Percentiles rank a stretch among this genome's conserved stretches.
Conservation (phyloP, 2,113 vertebrate genomes). For the Takifugu flavidus region DNA sequence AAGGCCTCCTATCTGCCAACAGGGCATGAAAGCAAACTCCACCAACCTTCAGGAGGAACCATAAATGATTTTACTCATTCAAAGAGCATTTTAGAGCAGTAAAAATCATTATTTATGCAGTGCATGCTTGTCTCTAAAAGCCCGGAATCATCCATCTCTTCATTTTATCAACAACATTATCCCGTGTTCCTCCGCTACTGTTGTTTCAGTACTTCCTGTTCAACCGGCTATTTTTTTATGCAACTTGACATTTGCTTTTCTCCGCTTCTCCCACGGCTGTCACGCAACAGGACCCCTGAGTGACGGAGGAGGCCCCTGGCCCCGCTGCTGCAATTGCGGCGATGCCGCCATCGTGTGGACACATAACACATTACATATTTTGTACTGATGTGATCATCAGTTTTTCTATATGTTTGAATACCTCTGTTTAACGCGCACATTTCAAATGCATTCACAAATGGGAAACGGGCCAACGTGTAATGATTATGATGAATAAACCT, state of each 20-base stretch:
- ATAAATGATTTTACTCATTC: background rate
- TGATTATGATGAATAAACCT: too few relatives aligned
- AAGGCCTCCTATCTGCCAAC: background rate
- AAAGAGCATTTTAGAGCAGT: background rate
- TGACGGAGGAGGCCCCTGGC: constrained; percentile 30
- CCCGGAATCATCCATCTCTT: too few relatives aligned
- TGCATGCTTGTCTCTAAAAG: too few relatives aligned
- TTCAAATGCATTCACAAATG: too few relatives aligned
- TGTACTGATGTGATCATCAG: too few relatives aligned
- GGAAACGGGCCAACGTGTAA: too few relatives aligned
- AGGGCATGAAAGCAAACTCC: background rate
- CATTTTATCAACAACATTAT: background rate
- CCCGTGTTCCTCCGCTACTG: too few relatives aligned
- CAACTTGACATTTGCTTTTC: constrained; percentile 21
- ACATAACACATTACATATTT: constrained; percentile 14
- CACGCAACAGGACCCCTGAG: constrained; percentile 37
- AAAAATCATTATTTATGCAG: too few relatives aligned
- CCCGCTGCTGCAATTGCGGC: constrained; percentile 12
- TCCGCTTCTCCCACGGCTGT: constrained; percentile 60
- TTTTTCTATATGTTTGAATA: background rate
- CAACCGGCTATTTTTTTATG: background rate
- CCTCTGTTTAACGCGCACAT: background rate
- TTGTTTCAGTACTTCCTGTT: constrained; percentile 19
- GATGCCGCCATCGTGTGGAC: constrained; percentile 48
- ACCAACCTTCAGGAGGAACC: background rate